A percentile compares a stretch with the other conserved stretches of the same genome.
Evolutionary conservation across 1,140 invertebrate genomes (phyloP).

Genomic region (Acromyrmex echinatior): DNA sequence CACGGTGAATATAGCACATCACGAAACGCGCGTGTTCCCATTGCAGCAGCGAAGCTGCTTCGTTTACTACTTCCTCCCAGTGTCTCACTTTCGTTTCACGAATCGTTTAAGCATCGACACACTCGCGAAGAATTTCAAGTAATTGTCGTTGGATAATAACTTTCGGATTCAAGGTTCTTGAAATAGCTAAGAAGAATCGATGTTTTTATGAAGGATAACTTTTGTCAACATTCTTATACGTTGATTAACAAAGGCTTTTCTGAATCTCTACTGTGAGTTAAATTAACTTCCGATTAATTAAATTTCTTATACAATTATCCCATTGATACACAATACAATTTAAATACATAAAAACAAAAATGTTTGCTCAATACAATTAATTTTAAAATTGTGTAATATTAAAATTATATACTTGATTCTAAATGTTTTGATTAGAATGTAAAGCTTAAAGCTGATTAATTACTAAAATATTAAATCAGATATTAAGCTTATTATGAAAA

Average conservation of each 20-base stretch:
- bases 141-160: neutral
- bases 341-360: neutral
- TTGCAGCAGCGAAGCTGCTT: slow-evolving; percentile 25
- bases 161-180: neutral
- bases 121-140: slow-evolving; percentile 20
- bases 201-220: neutral
- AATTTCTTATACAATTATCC: neutral
- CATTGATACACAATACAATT: neutral
- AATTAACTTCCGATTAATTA: neutral
- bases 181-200: neutral
- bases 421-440: neutral
- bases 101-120: neutral
- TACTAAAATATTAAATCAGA: slow-evolving; percentile 13
- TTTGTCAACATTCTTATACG: neutral
- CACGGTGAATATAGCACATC: slow-evolving; percentile 32
- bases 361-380: neutral
- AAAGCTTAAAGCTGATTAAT: neutral
- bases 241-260: neutral
- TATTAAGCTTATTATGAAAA: neutral
- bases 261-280: neutral
- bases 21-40: slow-evolving; percentile 45
- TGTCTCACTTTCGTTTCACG: slow-evolving; percentile 51
- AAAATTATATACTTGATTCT: neutral
- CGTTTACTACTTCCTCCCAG: slow-evolving; percentile 28
- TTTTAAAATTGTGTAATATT: slow-evolving; percentile 1